Conservation (phyloP, 2,113 vertebrate species). For the Chauna torquata region DNA sequence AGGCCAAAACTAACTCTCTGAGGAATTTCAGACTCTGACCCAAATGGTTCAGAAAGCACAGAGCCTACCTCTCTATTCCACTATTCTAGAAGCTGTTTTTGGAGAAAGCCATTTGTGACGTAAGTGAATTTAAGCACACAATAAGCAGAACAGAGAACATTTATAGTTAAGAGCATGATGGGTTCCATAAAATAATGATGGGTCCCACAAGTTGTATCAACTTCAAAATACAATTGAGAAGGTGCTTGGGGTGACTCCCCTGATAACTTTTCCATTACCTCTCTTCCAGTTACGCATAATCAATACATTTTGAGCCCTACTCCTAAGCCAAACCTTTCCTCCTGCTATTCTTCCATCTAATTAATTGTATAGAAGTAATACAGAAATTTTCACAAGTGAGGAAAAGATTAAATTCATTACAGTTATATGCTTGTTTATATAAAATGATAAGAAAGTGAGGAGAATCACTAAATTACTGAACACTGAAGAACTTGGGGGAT, state of each 20-base stretch:
- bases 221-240: neutral
- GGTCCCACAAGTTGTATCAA: neutral
- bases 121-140: neutral
- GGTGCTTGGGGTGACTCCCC: neutral
- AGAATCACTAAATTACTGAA: neutral
- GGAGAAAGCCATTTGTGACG: neutral
- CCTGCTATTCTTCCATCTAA: neutral
- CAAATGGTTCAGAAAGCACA: constrained; percentile 2
- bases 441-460: neutral
- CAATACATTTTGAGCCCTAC: neutral
- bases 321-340: neutral
- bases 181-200: neutral
- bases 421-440: neutral
- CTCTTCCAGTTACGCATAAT: neutral
- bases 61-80: neutral
- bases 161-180: neutral
- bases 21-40: neutral
- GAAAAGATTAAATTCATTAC: neutral
- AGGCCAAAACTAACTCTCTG: constrained; percentile 25
- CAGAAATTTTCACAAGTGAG: neutral
- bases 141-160: neutral
- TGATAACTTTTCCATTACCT: neutral
- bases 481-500: neutral
- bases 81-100: neutral
- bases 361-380: neutral